phyloP scores from a whole-genome alignment of 1,140 invertebrate genomes.

The Globodera rostochiensis region DNA sequence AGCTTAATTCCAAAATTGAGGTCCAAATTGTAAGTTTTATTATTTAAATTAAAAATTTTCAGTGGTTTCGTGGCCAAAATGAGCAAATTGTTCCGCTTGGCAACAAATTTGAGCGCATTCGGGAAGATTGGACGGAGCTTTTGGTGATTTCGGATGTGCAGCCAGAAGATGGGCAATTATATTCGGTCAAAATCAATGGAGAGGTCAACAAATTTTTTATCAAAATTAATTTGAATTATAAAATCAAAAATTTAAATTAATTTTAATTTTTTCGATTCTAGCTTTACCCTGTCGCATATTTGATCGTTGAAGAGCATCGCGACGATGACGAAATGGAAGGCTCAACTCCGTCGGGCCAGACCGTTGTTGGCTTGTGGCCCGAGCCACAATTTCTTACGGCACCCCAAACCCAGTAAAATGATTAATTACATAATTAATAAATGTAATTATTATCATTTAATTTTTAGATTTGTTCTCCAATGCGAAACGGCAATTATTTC shows the following conservation, averaged over 20 bases:
- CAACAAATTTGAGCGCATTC: constrained; percentile 55
- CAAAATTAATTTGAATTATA: no score
- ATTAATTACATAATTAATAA: constrained; percentile 6
- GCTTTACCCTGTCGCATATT: constrained; percentile 61
- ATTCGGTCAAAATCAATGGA: constrained; percentile 56
- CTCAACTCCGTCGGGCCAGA: constrained; percentile 3
- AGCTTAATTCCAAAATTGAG: constrained; percentile 41
- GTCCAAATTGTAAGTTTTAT: neutral
- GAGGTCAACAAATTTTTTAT: constrained; percentile 33
- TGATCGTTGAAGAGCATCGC: constrained; percentile 56
- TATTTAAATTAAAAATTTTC: constrained; percentile 30
- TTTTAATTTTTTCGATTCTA: neutral
- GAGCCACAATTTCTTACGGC: constrained; percentile 39
- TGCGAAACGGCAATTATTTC: constrained; percentile 58
- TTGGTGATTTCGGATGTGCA: constrained; percentile 57
- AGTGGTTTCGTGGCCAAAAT: constrained; percentile 29
- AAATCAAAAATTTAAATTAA: neutral
- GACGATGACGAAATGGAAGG: constrained; percentile 26
- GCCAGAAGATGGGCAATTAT: constrained; percentile 53
- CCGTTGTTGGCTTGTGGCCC: neutral
- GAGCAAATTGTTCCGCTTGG: constrained; percentile 25
- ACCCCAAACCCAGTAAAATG: constrained; percentile 51
- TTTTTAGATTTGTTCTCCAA: constrained; percentile 59
- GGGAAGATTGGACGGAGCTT: constrained; percentile 60
- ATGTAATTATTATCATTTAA: neutral